phyloP scores from a whole-genome alignment of 2,113 vertebrate species.

The Tragelaphus scriptus region DNA sequence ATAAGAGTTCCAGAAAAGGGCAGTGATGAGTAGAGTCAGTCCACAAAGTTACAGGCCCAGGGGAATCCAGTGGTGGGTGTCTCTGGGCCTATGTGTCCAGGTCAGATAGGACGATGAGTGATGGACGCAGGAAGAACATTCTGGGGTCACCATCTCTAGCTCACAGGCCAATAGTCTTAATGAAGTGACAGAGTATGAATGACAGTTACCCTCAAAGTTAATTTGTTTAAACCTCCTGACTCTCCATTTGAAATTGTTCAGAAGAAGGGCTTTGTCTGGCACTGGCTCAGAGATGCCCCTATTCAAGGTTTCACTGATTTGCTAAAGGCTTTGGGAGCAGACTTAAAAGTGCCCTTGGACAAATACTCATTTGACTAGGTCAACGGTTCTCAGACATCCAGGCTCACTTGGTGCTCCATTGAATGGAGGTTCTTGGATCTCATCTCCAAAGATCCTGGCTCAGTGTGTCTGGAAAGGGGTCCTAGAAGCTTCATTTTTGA shows the following conservation, averaged over 20 bases:
- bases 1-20: neutral
- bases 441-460: neutral
- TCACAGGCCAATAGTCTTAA: neutral
- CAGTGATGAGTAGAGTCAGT: neutral
- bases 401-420: neutral
- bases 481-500: neutral
- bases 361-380: neutral
- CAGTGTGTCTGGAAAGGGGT: neutral
- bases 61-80: neutral
- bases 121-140: neutral
- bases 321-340: neutral
- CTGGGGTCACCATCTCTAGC: neutral
- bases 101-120: neutral
- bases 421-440: neutral
- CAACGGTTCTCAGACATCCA: neutral
- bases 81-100: neutral
- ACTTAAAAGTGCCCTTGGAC: neutral
- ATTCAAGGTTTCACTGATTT: neutral
- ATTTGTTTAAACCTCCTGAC: neutral
- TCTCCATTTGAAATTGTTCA: neutral
- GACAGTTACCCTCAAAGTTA: neutral
- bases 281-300: neutral
- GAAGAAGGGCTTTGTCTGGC: neutral
- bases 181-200: neutral
- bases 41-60: neutral